These are phyloP conservation scores for Lota lota DNA, from an alignment of 2,113 vertebrate genomes.

Conservation along the genomic window DNA sequence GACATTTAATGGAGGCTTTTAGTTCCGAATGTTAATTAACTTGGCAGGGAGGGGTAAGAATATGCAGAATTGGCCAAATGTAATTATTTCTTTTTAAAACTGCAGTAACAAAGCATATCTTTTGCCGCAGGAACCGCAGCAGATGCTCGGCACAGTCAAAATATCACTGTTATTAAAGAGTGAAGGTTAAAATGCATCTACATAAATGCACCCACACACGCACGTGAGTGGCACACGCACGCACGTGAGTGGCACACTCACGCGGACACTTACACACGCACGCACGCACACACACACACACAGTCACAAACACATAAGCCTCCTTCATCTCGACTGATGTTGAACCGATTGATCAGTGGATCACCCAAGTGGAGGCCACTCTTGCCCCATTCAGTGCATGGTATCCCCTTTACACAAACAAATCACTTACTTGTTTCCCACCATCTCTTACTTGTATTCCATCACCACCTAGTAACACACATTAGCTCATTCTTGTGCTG, in stretches of 20 bases:
- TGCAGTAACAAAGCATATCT: constrained; percentile 10
- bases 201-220: background rate
- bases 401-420: background rate
- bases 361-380: background rate
- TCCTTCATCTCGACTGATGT: constrained; percentile 17
- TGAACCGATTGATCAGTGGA: constrained; percentile 31
- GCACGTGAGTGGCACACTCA: no score
- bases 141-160: constrained; percentile 23
- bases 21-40: constrained; percentile 47
- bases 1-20: constrained; percentile 48
- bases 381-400: background rate
- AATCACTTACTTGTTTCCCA: background rate
- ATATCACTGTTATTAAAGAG: constrained; percentile 35
- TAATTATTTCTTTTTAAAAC: constrained; percentile 1
- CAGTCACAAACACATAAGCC: background rate
- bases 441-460: background rate
- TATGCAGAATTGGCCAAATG: constrained; percentile 1
- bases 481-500: background rate
- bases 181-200: constrained; percentile 5
- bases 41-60: constrained; percentile 17
- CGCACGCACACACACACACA: background rate
- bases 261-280: background rate
- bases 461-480: no score
- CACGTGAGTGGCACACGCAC: no score
- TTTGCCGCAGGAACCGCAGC: background rate